Base-by-base conservation (phyloP, 2,797 vertebrate genomes). In the Peromyscus attwateri region DNA sequence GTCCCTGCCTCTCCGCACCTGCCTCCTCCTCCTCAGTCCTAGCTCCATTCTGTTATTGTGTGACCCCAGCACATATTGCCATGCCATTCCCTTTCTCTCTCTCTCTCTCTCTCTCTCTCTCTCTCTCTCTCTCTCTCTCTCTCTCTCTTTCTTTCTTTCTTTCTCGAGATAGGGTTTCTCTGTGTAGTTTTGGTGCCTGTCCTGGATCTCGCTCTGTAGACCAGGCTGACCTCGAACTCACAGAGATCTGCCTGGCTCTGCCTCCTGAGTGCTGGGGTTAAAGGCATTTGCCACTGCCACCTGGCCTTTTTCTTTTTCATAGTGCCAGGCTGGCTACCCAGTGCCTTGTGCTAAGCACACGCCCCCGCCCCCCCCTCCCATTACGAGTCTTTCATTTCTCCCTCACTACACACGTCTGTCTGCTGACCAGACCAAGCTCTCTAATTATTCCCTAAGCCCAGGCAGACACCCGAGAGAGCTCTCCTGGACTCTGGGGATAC, bases 391-490 rank as follows among this genome's bases (percentile, higher is more conserved):
- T 82, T 29, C 4, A 0, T 21, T n/a, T 84, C 49, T 43, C 21
- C 19, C 37, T n/a, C 25, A 75, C 60, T 82, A 11, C 17, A 2
- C 2, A 0, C 4, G 12, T 19, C 37, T 29, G 23, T 1, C 2
- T 29, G 64, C 75, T 55, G 27, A 17, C 66, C 43, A 80, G 57
- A 57, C 21, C 5, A n/a, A 31, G 73, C 84, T 16, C 21, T 27
- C 55, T 34, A 55, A 27, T 62, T 49, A 49, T 9, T 29, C 91
- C 23, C 19, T 13, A 60, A 34, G 84, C 79, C 34, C 37, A 25
- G 3, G 25, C 25, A 40, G 87, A 70, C 16, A 19, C 73, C 55
- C 55, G 17, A 34, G 12, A 37, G 76, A 25, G 62, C 75, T 46
- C 23, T 87, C 23, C 49, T 37, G 57, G 43, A 19, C 21, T 3